Conservation (phyloP, 2,888 invertebrate genomes). For the Abrostola tripartita region DNA sequence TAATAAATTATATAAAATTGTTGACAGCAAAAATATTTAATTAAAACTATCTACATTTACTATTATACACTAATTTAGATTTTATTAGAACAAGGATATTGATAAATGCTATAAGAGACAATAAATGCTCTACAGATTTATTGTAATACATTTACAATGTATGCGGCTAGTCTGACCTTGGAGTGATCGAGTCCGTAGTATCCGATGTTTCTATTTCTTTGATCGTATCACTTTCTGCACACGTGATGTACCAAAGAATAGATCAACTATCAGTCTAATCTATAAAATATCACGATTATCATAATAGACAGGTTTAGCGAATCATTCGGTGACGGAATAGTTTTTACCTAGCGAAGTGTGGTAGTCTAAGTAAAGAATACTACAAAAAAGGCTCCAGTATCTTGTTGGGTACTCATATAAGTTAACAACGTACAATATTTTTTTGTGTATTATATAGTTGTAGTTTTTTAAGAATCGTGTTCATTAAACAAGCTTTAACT, state of each 20-base stretch:
- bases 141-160: constrained; percentile 7
- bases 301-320: too few relatives aligned
- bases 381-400: too few relatives aligned
- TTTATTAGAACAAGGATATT: constrained; percentile 16
- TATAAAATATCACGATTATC: too few relatives aligned
- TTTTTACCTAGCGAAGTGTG: too few relatives aligned
- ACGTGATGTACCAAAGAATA: not conserved
- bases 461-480: too few relatives aligned
- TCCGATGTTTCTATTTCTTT: not conserved
- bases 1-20: not conserved
- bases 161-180: not conserved
- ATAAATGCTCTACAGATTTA: constrained; percentile 21
- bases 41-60: constrained; percentile 7
- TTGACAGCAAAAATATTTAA: not conserved
- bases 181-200: not conserved
- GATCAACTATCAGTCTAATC: not conserved
- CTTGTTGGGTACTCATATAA: too few relatives aligned
- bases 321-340: too few relatives aligned
- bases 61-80: constrained; percentile 5
- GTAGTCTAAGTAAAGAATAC: too few relatives aligned
- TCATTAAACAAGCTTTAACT: too few relatives aligned
- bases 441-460: too few relatives aligned
- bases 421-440: too few relatives aligned
- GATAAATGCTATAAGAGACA: constrained; percentile 11
- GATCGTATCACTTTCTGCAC: not conserved